These are phyloP conservation scores for Ianthella basta DNA, from an alignment of 37 sponge, comb jelly and placozoan genomes.

Conservation along the genomic window DNA sequence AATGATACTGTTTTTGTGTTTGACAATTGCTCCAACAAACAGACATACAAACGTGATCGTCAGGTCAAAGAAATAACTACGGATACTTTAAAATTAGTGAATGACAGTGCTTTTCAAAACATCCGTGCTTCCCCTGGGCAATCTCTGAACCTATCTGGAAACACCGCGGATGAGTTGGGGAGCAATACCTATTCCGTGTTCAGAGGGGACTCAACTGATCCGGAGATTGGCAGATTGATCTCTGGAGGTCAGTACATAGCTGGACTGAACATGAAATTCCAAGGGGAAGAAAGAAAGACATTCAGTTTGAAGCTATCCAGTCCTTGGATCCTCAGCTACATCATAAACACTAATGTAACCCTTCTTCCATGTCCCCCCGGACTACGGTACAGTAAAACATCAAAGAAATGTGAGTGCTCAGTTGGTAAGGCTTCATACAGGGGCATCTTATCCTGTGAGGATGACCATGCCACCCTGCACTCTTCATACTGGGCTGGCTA, in stretches of 20 bases:
- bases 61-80: not conserved
- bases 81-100: too few species aligned
- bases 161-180: not conserved
- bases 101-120: too few species aligned
- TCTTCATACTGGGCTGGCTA: conserved; percentile 3
- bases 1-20: not conserved
- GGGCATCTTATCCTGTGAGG: not conserved
- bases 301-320: not conserved
- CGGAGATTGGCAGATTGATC: not conserved
- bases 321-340: not conserved
- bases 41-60: too few species aligned
- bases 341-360: not conserved
- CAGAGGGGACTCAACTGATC: not conserved
- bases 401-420: not conserved
- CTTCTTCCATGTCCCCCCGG: conserved; percentile 9
- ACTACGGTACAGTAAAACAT: not conserved
- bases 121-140: too few species aligned
- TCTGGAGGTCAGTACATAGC: not conserved
- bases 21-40: not conserved
- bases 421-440: not conserved
- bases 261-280: not conserved
- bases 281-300: not conserved
- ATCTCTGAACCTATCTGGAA: too few species aligned
- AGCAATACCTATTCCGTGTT: not conserved
- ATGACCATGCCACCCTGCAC: not conserved